Conservation (phyloP, 2,113 vertebrate species). For the Siniperca knerii region DNA sequence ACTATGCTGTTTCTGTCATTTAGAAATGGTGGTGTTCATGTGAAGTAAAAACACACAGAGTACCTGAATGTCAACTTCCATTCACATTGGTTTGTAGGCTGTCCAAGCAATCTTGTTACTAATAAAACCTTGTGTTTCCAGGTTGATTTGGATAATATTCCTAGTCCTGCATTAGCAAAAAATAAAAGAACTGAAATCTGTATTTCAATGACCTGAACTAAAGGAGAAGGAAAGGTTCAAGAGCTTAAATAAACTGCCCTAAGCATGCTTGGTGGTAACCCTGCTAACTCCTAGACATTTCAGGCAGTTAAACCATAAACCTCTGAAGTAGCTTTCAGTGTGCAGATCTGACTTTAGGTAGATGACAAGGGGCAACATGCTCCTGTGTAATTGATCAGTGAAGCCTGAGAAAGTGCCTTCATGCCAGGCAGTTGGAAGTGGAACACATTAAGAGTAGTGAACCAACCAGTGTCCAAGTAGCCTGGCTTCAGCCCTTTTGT, state of each 20-base stretch:
- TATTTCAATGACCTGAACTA: neutral
- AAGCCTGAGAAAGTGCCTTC: constrained; percentile 4
- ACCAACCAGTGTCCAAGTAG: neutral
- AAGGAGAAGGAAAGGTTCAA: neutral
- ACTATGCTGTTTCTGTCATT: no score
- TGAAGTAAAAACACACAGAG: neutral
- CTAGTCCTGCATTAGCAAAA: neutral
- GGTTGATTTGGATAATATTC: neutral
- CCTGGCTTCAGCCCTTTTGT: neutral
- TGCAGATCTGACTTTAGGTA: neutral
- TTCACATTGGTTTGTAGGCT: neutral
- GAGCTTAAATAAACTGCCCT: neutral
- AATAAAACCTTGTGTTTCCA: neutral
- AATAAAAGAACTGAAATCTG: neutral
- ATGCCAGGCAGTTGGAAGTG: neutral
- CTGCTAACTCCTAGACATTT: neutral
- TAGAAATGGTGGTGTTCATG: neutral
- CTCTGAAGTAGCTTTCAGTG: neutral
- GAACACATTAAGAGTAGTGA: constrained; percentile 9
- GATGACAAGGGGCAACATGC: neutral
- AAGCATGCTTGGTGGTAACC: neutral
- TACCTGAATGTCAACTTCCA: neutral
- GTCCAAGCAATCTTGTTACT: neutral
- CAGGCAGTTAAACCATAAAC: neutral
- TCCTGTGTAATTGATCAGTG: constrained; percentile 20